Evolutionary conservation across 2,888 invertebrate species (phyloP).

Genomic region (Ormyrus nitidulus): DNA sequence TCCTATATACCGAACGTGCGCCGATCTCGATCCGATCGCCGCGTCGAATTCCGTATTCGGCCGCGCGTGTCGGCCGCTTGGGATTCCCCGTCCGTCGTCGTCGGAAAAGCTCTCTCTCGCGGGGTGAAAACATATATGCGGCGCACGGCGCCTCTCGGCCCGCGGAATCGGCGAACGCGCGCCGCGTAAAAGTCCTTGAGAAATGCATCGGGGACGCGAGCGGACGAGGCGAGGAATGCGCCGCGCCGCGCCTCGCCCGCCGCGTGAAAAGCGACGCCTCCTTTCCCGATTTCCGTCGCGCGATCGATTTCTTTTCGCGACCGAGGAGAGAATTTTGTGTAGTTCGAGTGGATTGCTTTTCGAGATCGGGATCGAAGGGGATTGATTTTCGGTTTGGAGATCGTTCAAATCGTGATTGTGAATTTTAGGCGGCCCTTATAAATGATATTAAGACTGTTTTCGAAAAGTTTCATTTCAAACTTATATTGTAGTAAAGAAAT

Average conservation of each 20-base stretch:
- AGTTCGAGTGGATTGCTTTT: not conserved
- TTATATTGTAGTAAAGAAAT: too few relatives aligned
- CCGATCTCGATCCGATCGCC: not conserved
- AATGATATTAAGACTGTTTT: too few relatives aligned
- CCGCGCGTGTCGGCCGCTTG: not conserved
- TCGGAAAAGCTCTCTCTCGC: constrained; percentile 48
- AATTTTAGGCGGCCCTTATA: too few relatives aligned
- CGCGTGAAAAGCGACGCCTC: constrained; percentile 56
- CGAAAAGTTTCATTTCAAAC: too few relatives aligned
- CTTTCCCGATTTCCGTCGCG: too few relatives aligned
- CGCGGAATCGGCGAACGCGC: constrained; percentile 70
- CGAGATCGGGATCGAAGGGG: not conserved
- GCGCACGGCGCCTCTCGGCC: constrained; percentile 68
- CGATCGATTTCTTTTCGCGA: constrained; percentile 5
- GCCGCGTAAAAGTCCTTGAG: constrained; percentile 65
- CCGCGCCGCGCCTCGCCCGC: not conserved
- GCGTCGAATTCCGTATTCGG: constrained; percentile 30
- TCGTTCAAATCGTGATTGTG: too few relatives aligned
- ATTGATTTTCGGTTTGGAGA: not conserved
- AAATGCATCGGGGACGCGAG: constrained; percentile 68
- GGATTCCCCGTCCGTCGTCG: constrained; percentile 56
- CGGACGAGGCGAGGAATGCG: constrained; percentile 67
- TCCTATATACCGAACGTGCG: not conserved
- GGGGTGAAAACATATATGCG: constrained; percentile 64
- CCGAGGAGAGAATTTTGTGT: not conserved